phyloP scores from a whole-genome alignment of 2,888 invertebrate species.

The Euspilapteryx auroguttella region DNA sequence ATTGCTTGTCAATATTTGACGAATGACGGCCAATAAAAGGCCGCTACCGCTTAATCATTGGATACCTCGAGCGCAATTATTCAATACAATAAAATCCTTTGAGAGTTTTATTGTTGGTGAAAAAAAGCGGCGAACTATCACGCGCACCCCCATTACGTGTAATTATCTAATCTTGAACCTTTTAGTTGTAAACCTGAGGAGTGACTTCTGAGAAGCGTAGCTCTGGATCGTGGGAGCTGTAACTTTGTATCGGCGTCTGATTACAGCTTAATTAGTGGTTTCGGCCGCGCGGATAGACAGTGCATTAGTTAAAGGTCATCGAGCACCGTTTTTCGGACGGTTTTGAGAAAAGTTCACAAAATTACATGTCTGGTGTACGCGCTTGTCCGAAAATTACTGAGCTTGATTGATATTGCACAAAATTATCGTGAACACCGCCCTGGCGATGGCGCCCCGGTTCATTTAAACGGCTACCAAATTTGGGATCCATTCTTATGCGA shows the following conservation, averaged over 20 bases:
- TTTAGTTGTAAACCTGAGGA: constrained; percentile 38
- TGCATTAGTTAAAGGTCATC: constrained; percentile 43
- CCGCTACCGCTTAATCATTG: constrained; percentile 40
- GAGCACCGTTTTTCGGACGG: constrained; percentile 4
- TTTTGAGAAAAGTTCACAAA: not conserved
- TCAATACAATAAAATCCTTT: constrained; percentile 16
- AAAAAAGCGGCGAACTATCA: constrained; percentile 24
- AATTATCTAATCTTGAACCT: constrained; percentile 60
- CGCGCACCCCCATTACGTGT: constrained; percentile 29
- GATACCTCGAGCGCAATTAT: constrained; percentile 18
- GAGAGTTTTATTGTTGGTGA: constrained; percentile 2
- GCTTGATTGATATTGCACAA: too few relatives aligned
- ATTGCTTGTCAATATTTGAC: constrained; percentile 20
- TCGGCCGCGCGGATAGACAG: constrained; percentile 45
- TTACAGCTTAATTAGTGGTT: constrained; percentile 49
- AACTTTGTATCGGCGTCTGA: constrained; percentile 28
- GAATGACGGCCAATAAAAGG: constrained; percentile 12
- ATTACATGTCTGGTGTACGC: constrained; percentile 1
- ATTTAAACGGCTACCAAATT: too few relatives aligned
- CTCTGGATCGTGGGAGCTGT: constrained; percentile 12
- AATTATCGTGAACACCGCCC: too few relatives aligned
- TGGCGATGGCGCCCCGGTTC: too few relatives aligned
- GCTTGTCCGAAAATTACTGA: too few relatives aligned
- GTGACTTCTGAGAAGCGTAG: constrained; percentile 47
- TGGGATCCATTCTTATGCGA: too few relatives aligned